phyloP scores from a whole-genome alignment of 2,113 vertebrate species.

The Eudyptes chrysolophus region DNA sequence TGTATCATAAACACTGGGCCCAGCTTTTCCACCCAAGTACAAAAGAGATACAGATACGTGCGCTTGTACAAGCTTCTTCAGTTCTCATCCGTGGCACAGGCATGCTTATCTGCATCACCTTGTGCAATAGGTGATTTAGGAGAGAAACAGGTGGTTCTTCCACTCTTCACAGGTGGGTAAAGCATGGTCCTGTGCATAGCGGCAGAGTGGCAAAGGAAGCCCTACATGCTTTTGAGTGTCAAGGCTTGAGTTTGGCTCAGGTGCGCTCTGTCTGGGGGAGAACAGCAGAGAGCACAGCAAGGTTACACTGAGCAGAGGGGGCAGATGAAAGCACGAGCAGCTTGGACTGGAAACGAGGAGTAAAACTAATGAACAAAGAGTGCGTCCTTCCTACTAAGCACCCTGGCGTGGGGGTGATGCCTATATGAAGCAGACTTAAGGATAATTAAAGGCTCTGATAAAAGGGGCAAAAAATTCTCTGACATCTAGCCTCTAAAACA shows the following conservation, averaged over 20 bases:
- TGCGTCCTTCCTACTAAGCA: background rate
- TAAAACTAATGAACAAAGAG: background rate
- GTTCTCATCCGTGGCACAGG: background rate
- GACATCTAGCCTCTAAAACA: background rate
- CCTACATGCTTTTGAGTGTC: background rate
- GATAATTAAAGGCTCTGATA: background rate
- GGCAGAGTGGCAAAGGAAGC: background rate
- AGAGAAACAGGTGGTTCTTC: fast-evolving
- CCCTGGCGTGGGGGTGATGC: background rate
- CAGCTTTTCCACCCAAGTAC: background rate
- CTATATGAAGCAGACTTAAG: background rate
- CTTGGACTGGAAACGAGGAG: background rate
- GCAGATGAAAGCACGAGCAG: fast-evolving
- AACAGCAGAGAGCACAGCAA: background rate
- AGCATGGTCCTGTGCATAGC: background rate
- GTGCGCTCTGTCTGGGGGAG: background rate
- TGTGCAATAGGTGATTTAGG: background rate
- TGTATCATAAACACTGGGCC: background rate
- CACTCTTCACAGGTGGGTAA: background rate
- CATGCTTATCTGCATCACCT: background rate
- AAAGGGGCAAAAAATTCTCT: background rate
- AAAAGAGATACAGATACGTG: fast-evolving
- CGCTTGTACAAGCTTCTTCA: background rate
- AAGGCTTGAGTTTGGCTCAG: background rate
- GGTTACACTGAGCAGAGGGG: background rate